A percentile compares a stretch with the other conserved stretches of the same genome.
These are phyloP conservation scores for Caenorhabditis sp. DNA, from an alignment of 2,888 invertebrate species.

Conservation along the genomic window DNA sequence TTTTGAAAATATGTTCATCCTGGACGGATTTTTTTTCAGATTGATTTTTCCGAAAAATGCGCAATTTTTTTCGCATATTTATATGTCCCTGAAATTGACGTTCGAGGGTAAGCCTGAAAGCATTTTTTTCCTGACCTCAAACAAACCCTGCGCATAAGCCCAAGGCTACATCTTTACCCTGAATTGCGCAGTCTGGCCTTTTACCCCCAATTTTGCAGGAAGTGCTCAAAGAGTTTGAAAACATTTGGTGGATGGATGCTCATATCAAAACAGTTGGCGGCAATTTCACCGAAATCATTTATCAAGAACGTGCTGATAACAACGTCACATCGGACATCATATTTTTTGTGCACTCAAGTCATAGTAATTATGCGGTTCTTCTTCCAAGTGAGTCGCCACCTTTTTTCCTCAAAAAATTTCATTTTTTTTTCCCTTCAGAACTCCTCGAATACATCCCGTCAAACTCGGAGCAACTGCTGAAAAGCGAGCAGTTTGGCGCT, in stretches of 20 bases:
- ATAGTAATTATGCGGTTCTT: conserved; percentile 24
- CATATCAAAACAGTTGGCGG: conserved; percentile 13
- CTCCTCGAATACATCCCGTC: conserved; percentile 16
- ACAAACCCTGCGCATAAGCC: too few relatives aligned
- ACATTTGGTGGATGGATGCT: conserved; percentile 39
- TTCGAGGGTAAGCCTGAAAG: too few relatives aligned
- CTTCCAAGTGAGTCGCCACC: conserved; percentile 3
- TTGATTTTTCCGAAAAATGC: too few relatives aligned
- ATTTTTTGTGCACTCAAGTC: conserved; percentile 31
- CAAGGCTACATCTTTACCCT: too few relatives aligned
- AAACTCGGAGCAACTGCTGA: conserved; percentile 7
- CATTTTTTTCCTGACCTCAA: too few relatives aligned
- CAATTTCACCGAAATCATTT: background rate
- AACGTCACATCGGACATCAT: conserved; percentile 10
- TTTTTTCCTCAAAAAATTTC: background rate
- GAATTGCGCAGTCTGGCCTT: too few relatives aligned
- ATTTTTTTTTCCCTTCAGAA: too few relatives aligned
- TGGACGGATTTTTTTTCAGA: too few relatives aligned
- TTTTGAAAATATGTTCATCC: too few relatives aligned
- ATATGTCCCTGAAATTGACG: too few relatives aligned
- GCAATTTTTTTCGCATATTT: too few relatives aligned
- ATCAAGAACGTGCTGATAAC: background rate
- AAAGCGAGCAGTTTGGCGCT: conserved; percentile 9
- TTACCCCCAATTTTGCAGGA: too few relatives aligned
- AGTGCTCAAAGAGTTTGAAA: conserved; percentile 1